A percentile compares a stretch with the other conserved stretches of the same genome.
phyloP scores from a whole-genome alignment of 2,888 invertebrate species.

The Syrista parreyssii region DNA sequence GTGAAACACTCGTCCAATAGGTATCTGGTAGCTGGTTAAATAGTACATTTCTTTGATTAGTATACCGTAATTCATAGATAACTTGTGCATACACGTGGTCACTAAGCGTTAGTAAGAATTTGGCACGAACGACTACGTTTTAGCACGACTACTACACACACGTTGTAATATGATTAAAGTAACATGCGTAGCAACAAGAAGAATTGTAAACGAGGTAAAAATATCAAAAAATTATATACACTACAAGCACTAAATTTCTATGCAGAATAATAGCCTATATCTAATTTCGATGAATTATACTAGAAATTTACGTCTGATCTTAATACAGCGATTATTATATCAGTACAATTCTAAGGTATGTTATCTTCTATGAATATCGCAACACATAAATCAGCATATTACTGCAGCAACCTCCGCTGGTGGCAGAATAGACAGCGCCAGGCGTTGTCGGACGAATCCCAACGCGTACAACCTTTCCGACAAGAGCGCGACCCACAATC shows the following conservation, averaged over 20 bases:
- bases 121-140: not conserved
- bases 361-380: not conserved
- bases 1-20: not conserved
- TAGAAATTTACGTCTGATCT: not conserved
- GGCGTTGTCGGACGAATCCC: slow-evolving; percentile 50
- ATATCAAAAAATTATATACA: no score
- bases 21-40: not conserved
- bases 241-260: not conserved
- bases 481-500: slow-evolving; percentile 56
- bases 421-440: slow-evolving; percentile 60
- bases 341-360: not conserved
- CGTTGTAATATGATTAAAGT: not conserved
- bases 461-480: slow-evolving; percentile 55
- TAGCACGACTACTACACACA: no score
- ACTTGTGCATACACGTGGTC: not conserved
- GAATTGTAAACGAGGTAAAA: no score
- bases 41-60: not conserved
- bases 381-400: slow-evolving; percentile 8
- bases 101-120: not conserved
- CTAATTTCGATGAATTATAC: not conserved
- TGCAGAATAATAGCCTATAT: not conserved
- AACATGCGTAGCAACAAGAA: no score
- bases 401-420: slow-evolving; percentile 51
- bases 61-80: not conserved
- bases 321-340: not conserved